Percentiles rank a stretch among this genome's conserved stretches.
Evolutionary conservation across 2,888 invertebrate species (phyloP).

Genomic region (Himalopsyche japonica): DNA sequence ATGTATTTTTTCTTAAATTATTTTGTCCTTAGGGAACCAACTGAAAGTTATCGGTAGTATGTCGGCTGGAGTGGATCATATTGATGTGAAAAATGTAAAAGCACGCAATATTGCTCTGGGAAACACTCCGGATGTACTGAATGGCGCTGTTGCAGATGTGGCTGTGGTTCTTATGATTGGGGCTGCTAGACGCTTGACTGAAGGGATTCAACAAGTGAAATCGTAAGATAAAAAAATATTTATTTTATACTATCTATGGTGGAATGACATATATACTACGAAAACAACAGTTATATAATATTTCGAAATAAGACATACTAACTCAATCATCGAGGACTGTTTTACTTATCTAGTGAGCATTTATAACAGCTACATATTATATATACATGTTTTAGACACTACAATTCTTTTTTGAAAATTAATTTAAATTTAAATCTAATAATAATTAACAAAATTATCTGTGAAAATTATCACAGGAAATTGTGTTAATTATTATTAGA

Average conservation of each 20-base stretch:
- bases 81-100: conserved; percentile 74
- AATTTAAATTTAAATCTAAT: too few species aligned
- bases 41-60: conserved; percentile 78
- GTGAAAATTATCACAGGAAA: too few species aligned
- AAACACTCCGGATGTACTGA: conserved; percentile 76
- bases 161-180: conserved; percentile 76
- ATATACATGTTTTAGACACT: too few species aligned
- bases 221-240: conserved; percentile 18
- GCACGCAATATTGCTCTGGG: conserved; percentile 75
- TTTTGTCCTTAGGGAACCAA: neutral
- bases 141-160: conserved; percentile 80
- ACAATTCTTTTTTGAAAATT: too few species aligned
- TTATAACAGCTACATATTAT: too few species aligned
- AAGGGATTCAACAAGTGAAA: conserved; percentile 63
- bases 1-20: neutral
- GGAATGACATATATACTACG: neutral
- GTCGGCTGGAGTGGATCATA: conserved; percentile 86
- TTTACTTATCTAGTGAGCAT: too few species aligned
- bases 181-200: conserved; percentile 76
- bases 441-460: too few species aligned
- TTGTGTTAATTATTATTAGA: too few species aligned
- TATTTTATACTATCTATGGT: neutral
- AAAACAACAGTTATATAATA: neutral
- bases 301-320: too few species aligned
- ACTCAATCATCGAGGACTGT: too few species aligned